Base-by-base conservation (phyloP, 2,797 vertebrate genomes). In the Coendou prehensilis region DNA sequence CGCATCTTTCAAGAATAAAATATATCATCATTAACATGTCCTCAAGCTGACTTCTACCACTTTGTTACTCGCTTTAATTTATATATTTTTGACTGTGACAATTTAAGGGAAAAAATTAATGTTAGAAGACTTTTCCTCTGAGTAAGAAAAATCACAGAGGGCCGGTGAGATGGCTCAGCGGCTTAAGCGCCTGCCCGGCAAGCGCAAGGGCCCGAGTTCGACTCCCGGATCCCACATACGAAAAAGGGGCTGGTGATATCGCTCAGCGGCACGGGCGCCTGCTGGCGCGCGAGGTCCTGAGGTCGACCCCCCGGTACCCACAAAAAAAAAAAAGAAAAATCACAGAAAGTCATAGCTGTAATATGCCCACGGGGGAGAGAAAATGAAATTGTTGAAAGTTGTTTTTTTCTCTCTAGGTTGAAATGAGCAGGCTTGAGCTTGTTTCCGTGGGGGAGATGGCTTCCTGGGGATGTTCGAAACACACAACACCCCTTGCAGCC, bases 311-410 rank as follows among this genome's bases (percentile, higher is more conserved):
- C n/a, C n/a, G n/a, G n/a, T n/a, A n/a, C n/a, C n/a, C n/a, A n/a
- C n/a, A 91, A 83, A 41, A 73, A 30, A 91, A 83, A 41, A 73
- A 30, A 71, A 45, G 75, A 91, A 83, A 41, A 73, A 30, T 93
- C 30, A 47, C 18, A 88, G 71, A 80, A 95, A 93, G 59, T 67
- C 56, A 23, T 33, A 85, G 26, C 50, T 78, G n/a, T 33, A n/a
- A 20, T 37, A 20, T 92, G 33, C 13, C 63, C 37, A 41, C 11
- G 6, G 33, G 91, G 50, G 67, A 56, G 76, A 67, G 45, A 92
- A 89, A 79, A 90, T 67, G n/a, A 85, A 67, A 84, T 81, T 59
- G 11, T 76, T 15, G 20, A 82, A n/a, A 18, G 1, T 8, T 17
- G 54, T n/a, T 52, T 75, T 47, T 45, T 17, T 20, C 2, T 9